Conservation (phyloP, 2,113 vertebrate genomes). For the Manacus vitellinus region DNA sequence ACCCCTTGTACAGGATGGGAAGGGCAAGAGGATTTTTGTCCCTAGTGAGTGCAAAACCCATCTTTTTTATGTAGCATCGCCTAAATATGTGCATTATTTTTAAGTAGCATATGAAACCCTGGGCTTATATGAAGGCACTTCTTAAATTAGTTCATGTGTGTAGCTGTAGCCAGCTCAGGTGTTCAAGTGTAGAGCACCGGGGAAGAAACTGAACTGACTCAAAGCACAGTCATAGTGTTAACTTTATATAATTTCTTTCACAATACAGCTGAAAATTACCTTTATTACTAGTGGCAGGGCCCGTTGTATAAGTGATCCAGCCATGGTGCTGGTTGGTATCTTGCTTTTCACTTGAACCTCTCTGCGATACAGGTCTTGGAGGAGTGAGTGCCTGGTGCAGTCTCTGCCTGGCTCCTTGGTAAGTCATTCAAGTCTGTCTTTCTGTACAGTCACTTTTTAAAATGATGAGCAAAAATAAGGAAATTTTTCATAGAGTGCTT, state of each 20-base stretch:
- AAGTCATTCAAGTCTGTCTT: constrained; percentile 48
- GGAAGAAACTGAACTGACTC: constrained; percentile 54
- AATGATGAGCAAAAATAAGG: constrained; percentile 50
- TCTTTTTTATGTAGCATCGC: background rate
- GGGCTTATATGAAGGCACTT: constrained; percentile 10
- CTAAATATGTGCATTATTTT: constrained; percentile 50
- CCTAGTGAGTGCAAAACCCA: background rate
- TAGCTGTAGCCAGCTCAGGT: constrained; percentile 50
- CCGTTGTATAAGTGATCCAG: constrained; percentile 44
- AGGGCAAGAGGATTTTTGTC: background rate
- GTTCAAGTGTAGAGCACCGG: background rate
- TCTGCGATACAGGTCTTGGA: constrained; percentile 39
- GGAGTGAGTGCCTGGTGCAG: background rate
- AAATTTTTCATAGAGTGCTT: constrained; percentile 73
- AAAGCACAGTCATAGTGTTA: constrained; percentile 41
- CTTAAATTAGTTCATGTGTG: constrained; percentile 16
- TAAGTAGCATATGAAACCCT: constrained; percentile 11
- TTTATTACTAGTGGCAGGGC: constrained; percentile 56
- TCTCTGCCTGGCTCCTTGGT: constrained; percentile 35
- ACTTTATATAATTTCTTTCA: constrained; percentile 42
- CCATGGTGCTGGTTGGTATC: constrained; percentile 15
- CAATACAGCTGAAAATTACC: constrained; percentile 61
- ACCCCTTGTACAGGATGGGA: background rate
- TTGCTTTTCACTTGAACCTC: constrained; percentile 49
- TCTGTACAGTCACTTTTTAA: constrained; percentile 41